phyloP scores from a whole-genome alignment of 2,113 vertebrate species.

The Gopherus flavomarginatus region DNA sequence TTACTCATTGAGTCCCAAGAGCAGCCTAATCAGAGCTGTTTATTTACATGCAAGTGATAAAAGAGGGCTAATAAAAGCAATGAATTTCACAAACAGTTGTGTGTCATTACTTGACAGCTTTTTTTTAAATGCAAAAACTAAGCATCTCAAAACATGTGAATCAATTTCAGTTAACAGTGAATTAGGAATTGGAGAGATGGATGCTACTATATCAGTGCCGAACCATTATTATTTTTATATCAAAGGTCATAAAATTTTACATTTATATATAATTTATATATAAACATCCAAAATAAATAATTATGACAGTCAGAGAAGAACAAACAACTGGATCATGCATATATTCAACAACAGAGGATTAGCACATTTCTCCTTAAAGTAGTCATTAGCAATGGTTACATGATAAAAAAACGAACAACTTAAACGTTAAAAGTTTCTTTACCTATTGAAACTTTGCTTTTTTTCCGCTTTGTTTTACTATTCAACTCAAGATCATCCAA shows the following conservation, averaged over 20 bases:
- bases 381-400: background rate
- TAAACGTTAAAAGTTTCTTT: background rate
- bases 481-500: background rate
- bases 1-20: background rate
- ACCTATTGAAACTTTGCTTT: background rate
- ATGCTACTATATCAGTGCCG: background rate
- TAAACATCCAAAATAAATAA: background rate
- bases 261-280: constrained; percentile 5
- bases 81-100: background rate
- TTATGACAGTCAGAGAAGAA: background rate
- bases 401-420: background rate
- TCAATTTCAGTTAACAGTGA: background rate
- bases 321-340: background rate
- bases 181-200: background rate
- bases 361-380: background rate
- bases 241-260: background rate
- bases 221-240: constrained; percentile 3
- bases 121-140: background rate
- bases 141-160: background rate
- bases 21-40: background rate
- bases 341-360: background rate
- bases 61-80: background rate
- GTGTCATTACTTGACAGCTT: background rate
- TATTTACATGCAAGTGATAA: background rate
- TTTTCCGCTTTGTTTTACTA: background rate